Percentiles rank a stretch among this genome's conserved stretches.
Evolutionary conservation across 2,797 vertebrate genomes (phyloP).

Genomic region (Mastacembelus armatus): DNA sequence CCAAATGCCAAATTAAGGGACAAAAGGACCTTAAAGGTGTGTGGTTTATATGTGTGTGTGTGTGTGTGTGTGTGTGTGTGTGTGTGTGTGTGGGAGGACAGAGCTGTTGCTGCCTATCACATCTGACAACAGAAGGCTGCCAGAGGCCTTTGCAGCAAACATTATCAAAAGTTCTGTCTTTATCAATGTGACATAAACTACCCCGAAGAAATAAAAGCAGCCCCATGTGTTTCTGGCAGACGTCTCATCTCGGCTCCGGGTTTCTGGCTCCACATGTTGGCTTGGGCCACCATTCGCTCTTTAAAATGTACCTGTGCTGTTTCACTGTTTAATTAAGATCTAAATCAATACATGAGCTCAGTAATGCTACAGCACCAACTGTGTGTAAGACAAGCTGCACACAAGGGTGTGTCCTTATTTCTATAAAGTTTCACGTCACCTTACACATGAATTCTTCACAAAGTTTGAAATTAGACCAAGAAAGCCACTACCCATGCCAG

Average conservation of each 20-base stretch:
- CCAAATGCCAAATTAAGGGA: slow-evolving; percentile 61
- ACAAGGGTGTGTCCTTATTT: no score
- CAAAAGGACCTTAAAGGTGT: slow-evolving; percentile 45
- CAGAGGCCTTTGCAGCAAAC: slow-evolving; percentile 46
- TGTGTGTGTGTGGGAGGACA: slow-evolving; percentile 41
- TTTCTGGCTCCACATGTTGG: background rate
- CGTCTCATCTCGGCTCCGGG: slow-evolving; percentile 26
- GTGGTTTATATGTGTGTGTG: slow-evolving; percentile 16
- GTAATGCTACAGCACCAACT: no score
- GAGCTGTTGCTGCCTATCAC: slow-evolving; percentile 62
- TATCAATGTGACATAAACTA: slow-evolving; percentile 67
- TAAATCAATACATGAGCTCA: no score
- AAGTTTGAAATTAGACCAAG: no score
- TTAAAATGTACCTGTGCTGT: background rate
- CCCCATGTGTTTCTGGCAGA: slow-evolving; percentile 41
- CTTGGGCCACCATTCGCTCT: background rate
- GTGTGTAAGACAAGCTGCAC: no score
- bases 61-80: slow-evolving; percentile 13
- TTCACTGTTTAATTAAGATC: no score
- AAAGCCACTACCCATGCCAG: no score
- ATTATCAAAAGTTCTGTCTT: slow-evolving; percentile 55
- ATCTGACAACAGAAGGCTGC: slow-evolving; percentile 62
- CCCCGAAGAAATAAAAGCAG: slow-evolving; percentile 33
- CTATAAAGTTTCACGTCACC: no score
- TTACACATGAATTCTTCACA: no score